Base-by-base conservation (phyloP, 2,888 invertebrate species). In the Scaptomyza caliginosa region DNA sequence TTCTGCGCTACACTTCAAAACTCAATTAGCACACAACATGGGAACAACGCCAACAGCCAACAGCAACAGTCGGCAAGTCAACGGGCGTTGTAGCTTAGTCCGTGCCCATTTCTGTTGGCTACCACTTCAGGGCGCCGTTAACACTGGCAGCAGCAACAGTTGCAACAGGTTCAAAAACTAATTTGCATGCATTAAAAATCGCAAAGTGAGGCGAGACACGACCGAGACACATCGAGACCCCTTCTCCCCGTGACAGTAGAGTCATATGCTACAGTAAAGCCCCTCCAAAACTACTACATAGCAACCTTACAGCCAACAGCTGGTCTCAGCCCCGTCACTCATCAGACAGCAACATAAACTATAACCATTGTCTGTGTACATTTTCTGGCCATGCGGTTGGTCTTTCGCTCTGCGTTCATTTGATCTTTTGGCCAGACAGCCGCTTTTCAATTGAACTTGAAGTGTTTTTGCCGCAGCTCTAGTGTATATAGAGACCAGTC, bases 91-190 rank as follows among this genome's bases (percentile, higher is more conserved):
- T 30, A 46, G 36, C 48, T 24, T 69, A 51, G 56, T 56, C 16
- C 46, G 50, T 56, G 40, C 52, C 39, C 45, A 21, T 49, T 46
- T 34, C 21, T 56, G 43, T 48, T 48, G 19, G 71, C 59, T 58
- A 42, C 48, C 58, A 55, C 40, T 55, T 39, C 39, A 51, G 62
- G 75, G 65, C 54, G 64, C 65, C 84, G 74, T 60, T 80, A 67
- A 54, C 49, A 63, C 50, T 60, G 73, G 59, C 71, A 73, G 54
- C 66, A 34, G 40, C 30, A 63, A 49, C 82, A 82, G 76, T 82
- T 81, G 86, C 80, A 86, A 81, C 82, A 86, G 81, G 82, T 82
- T 84, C 65, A 83, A 74, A 84, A 86, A 84, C 86, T 81, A 86
- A 83, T 83, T 86, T 83, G 84, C 86, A 83, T 82, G 84, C 86